Base-by-base conservation (phyloP, 2,888 invertebrate genomes). In the Orthosia cruda region DNA sequence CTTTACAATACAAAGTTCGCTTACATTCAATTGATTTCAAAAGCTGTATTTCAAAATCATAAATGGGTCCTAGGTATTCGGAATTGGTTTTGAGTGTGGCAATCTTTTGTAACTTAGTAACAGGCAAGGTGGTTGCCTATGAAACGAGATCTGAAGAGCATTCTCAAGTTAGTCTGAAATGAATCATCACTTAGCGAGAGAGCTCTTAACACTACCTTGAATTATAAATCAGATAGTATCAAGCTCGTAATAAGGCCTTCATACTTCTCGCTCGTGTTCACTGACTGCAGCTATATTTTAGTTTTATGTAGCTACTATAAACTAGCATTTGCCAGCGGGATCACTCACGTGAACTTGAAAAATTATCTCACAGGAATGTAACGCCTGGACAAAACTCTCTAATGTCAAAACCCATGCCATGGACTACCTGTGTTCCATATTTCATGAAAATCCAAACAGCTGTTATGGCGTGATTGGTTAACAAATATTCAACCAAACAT, bases 141-240 rank as follows among this genome's bases (percentile, higher is more conserved):
- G 62, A 64, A 66, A 63, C 15, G 26, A 32, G 63, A 61, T 58
- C 47, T 71, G 45, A 58, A 73, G 65, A 77, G 75, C 74, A 68
- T 67, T 65, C 71, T 65, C 49, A 65, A 74, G 40, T 40, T 40
- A 40, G 65, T 62, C 23, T 50, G 52, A 54, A 75, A 70, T 75
- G 77, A 84, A 66, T 80, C 80, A 75, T 80, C 75, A 84, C 71
- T 77, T 70, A 84, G 75, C 32, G 67, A 80, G 74, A 78, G 83
- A 80, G 73, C 71, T 75, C 71, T 76, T 74, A 59, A 75, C 70
- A 67, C 67, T 70, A 64, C 81, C 81, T 86, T 84, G 79, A 84
- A 84, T 86, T 71, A 77, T 80, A 80, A 83, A 79, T 75, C 54
- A 76, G 82, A 74, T 79, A 76, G 55, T 57, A 83, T 76, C 57